Evolutionary conservation across 1,140 invertebrate genomes (phyloP).

Genomic region (Sminthurinus signatus): DNA sequence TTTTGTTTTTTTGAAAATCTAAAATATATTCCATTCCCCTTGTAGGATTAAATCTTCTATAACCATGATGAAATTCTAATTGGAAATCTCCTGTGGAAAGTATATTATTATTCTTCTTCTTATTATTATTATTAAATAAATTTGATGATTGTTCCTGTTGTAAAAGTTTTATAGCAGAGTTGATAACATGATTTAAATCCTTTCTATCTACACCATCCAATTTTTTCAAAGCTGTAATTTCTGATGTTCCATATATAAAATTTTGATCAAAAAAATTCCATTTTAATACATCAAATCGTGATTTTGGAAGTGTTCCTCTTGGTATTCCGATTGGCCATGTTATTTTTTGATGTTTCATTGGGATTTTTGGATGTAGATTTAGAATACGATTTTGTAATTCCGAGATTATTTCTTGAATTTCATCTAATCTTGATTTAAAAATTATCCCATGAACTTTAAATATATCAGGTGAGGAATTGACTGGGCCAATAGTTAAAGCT

Average conservation of each 20-base stretch:
- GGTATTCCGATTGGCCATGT: conserved; percentile 76
- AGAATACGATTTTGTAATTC: conserved; percentile 46
- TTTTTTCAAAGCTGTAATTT: conserved; percentile 58
- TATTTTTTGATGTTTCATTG: conserved; percentile 30
- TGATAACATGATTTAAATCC: conserved; percentile 3
- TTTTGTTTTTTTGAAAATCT: conserved; percentile 48
- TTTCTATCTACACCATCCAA: conserved; percentile 44
- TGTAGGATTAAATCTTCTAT: conserved; percentile 75
- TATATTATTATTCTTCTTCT: not conserved
- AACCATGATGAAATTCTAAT: conserved; percentile 65
- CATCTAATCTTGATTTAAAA: conserved; percentile 32
- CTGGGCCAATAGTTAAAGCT: conserved; percentile 15
- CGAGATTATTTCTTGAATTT: conserved; percentile 24
- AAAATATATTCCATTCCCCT: conserved; percentile 82
- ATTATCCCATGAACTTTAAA: conserved; percentile 20
- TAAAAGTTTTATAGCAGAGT: conserved; percentile 1
- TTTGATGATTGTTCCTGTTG: no score
- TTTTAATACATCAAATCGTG: conserved; percentile 74
- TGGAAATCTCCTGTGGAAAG: conserved; percentile 53
- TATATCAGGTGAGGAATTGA: conserved; percentile 8
- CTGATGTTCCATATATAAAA: conserved; percentile 68
- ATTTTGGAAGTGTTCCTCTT: conserved; percentile 57
- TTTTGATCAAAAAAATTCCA: conserved; percentile 78
- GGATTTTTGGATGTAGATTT: conserved; percentile 45
- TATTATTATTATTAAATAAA: no score